These are phyloP conservation scores for Entomobrya proxima DNA, from an alignment of 2,888 invertebrate genomes.

Conservation along the genomic window DNA sequence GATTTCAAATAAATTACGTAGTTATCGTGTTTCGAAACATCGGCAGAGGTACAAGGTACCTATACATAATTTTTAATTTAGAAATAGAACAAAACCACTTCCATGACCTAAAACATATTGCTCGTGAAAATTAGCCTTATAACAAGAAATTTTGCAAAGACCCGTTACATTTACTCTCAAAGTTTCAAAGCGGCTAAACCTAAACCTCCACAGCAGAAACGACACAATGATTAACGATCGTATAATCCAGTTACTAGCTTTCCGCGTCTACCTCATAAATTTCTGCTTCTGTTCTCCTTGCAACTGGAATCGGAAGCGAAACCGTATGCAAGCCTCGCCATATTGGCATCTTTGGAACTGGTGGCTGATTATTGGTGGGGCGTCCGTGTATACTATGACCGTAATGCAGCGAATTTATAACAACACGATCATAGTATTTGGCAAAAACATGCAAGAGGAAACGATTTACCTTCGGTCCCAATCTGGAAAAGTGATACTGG, in stretches of 20 bases:
- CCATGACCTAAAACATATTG: too few relatives aligned
- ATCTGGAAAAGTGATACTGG: neutral
- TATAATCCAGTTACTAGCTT: neutral
- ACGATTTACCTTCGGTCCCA: neutral
- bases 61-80: too few relatives aligned
- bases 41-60: too few relatives aligned
- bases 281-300: neutral
- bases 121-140: too few relatives aligned
- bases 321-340: neutral
- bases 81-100: too few relatives aligned
- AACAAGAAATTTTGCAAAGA: too few relatives aligned
- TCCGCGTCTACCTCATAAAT: neutral
- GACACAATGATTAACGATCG: neutral
- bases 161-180: too few relatives aligned
- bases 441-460: neutral
- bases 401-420: neutral
- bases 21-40: too few relatives aligned
- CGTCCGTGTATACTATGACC: neutral
- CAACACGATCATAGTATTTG: neutral
- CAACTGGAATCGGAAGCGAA: neutral
- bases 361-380: neutral
- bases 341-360: neutral
- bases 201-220: too few relatives aligned
- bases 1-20: too few relatives aligned
- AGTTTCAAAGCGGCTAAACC: too few relatives aligned